phyloP scores from a whole-genome alignment of 1,140 invertebrate species.

The Brachionus plicatilis region DNA sequence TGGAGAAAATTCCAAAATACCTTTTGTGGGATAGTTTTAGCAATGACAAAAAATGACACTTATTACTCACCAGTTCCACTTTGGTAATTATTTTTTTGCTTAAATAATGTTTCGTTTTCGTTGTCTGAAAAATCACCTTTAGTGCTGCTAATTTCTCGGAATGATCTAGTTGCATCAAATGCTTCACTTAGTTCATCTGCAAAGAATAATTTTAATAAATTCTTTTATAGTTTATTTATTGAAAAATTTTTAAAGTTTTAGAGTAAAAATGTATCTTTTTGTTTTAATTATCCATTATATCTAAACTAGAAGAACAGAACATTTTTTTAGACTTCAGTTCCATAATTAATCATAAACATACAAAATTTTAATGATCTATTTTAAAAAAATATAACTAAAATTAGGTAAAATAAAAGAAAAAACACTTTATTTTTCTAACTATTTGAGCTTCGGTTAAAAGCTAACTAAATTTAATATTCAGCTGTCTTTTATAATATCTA shows the following conservation, averaged over 20 bases:
- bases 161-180: background rate
- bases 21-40: background rate
- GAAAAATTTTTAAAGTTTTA: background rate
- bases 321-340: no score
- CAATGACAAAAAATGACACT: background rate
- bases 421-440: no score
- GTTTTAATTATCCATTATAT: no score
- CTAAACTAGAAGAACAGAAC: no score
- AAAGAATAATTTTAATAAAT: background rate
- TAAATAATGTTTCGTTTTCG: background rate
- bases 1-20: constrained; percentile 33
- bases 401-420: no score
- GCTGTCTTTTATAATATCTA: no score
- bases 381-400: no score
- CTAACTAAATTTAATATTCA: no score
- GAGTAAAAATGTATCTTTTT: no score
- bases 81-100: background rate
- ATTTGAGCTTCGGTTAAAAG: no score
- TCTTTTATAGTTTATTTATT: background rate
- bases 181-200: background rate
- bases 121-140: background rate
- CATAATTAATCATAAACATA: no score
- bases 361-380: no score
- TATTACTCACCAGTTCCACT: constrained; percentile 8
- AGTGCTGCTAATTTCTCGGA: background rate